Conservation (phyloP, 2,888 invertebrate genomes). For the Dusona sp. region DNA sequence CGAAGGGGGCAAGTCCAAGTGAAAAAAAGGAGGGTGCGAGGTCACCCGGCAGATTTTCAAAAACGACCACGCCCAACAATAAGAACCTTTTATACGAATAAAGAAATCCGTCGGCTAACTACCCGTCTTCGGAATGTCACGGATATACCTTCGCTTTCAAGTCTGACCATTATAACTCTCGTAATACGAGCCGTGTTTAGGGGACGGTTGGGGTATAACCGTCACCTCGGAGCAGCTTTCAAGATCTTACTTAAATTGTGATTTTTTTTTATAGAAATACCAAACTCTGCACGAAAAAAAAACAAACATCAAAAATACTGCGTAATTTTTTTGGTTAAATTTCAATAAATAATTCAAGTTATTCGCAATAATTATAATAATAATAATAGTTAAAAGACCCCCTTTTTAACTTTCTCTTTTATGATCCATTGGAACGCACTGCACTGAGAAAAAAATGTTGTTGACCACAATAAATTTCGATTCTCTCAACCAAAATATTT, state of each 20-base stretch:
- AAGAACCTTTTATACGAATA: constrained; percentile 7
- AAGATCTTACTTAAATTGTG: neutral
- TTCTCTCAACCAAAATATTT: too few relatives aligned
- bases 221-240: neutral
- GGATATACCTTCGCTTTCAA: neutral
- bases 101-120: constrained; percentile 27
- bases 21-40: constrained; percentile 12
- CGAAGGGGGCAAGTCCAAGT: constrained; percentile 6
- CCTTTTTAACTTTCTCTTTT: neutral
- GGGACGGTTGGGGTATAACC: neutral
- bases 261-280: neutral
- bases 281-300: neutral
- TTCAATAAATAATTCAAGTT: neutral
- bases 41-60: constrained; percentile 13
- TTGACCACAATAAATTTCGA: too few relatives aligned
- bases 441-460: too few relatives aligned
- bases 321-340: neutral
- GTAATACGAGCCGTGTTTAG: neutral
- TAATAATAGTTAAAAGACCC: too few relatives aligned
- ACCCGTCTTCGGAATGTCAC: constrained; percentile 49
- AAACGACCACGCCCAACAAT: constrained; percentile 35
- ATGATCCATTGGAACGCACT: neutral
- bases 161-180: neutral
- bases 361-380: too few relatives aligned
- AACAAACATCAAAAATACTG: neutral